Evolutionary conservation across 2,888 invertebrate species (phyloP), one percentile per base, ranked within the genome.

Genomic region (Nysson spinosus): DNA sequence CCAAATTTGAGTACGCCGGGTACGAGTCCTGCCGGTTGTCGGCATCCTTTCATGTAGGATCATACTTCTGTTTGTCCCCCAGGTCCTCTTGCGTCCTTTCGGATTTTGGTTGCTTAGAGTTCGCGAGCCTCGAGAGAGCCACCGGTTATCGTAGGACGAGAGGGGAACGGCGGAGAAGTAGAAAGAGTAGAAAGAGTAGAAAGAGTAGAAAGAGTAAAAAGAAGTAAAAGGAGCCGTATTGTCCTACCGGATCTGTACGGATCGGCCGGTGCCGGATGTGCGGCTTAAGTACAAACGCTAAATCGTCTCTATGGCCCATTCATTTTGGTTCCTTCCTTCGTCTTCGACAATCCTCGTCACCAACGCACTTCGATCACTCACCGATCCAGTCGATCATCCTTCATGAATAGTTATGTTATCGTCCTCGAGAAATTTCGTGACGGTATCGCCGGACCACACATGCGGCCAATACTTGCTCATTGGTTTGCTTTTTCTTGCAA

Each of bases 1-100:
- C 80, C 78, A 78, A 83, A 82, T 82, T 80, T 79, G 77, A 80
- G 79, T 75, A 76, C 69, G 68, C 49, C 42, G 14, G 42, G 54
- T 57, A 69, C 57, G 30, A 54, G 43, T 51, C 43, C 32, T 55
- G 55, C 34, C 50, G 42, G 55, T 16, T 69, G 71, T 78, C 84
- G 84, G 85, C 77, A 39, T 55, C 52, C 83, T 85, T 85, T 84
- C 75, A 84, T 83, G 79, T 84, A 74, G 84, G 82, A 84, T 84
- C 84, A 81, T 84, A 83, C 84, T 82, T 83, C 81, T 79, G 83
- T 83, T 82, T 80, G 82, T 81, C 76, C 77, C 75, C 72, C 69
- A 39, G 71, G 69, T 71, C 68, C 74, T 43, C 44, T 49, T 58
- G 72, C 60, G 63, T 69, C 63, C 61, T 73, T 72, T 75, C 71